Base-by-base conservation (phyloP, 2,888 invertebrate genomes). In the Leptinotarsa tumamoca region DNA sequence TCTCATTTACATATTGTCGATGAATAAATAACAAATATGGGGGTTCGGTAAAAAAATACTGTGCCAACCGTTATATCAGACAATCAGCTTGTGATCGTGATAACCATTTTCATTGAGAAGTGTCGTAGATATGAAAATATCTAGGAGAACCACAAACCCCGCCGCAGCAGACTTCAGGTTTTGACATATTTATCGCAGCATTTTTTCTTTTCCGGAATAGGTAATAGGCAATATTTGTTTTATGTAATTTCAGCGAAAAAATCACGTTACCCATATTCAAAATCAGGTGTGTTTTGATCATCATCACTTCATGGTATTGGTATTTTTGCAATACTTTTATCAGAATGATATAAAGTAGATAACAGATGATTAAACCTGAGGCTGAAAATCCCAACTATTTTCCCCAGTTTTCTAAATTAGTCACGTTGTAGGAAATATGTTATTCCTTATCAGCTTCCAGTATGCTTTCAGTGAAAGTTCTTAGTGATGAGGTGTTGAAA, bases 31-130 rank as follows among this genome's bases (percentile, higher is more conserved):
- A 63, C 33, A 63, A 63, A 63, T 43, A 63, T 33, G 63, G 43
- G 43, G 18, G 63, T 63, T 63, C 43, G 4, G 15, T 63, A 63
- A 43, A 63, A 13, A 58, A 58, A n/a, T 58, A 3, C 21, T 18
- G n/a, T 23, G 43, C 21, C 4, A 58, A 13, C 5, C 3, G 21
- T 58, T 63, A 2, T 10, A 15, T 14, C 18, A 61, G 21, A 63
- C 17, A 43, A 63, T 63, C 63, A 63, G 33, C n/a, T 27, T 43
- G 63, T 78, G 77, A 67, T 78, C 78, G 77, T 79, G 79, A 78
- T 81, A 79, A 75, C 27, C 75, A 56, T 61, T 27, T 71, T 66
- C 63, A 49, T 72, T 43, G 63, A 63, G 33, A 63, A 63, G 27
- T 63, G 63, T 10, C n/a, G n/a, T 17, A 63, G 63, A 33, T n/a